Evolutionary conservation across 2,113 vertebrate species (phyloP), one percentile per base, ranked within the genome.

Genomic region (Aldabrachelys gigantea): DNA sequence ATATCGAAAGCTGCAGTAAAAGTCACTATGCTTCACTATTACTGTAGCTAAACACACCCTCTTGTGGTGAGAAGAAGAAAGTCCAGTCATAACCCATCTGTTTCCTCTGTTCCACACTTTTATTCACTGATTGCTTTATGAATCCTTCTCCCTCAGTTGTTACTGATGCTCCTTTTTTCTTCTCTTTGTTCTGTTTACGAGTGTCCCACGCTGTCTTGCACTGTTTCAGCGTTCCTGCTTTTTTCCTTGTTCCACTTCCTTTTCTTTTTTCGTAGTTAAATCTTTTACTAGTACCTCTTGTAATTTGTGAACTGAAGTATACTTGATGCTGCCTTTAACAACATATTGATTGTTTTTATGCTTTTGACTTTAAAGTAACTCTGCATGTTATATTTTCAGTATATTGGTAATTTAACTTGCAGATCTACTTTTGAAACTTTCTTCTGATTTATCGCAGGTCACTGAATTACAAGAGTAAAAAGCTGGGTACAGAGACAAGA

Each of bases 51-150:
- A 93, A 94, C 85, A 79, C 94, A 90, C 97, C 97, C 97, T 97
- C 97, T 97, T 96, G 97, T 97, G 97, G 97, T 93, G 57, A 92
- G 35, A 97, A 88, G 82, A 57, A 80, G 62, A 59, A 95, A 93
- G 35, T 91, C 83, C 80, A 87, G 84, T 78, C 86, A 56, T 87
- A 88, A 95, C 35, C 29, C 16, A 3, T 1, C n/a, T 79, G 79
- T 54, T 87, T 50, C 75, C 19, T 82, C 10, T 10, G 41, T 35
- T 50, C 38, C 52, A 56, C 22, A 13, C 2, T 78, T 80, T 0
- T 41, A 16, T 84, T 93, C 54, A 0, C 57, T 87, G 27, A 3
- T 91, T 90, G 50, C 35, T 27, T 25, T 21, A 8, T 47, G 81
- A 65, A 3, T 5, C 79, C 78, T 84, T 75, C 44, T 83, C 41